Conservation (phyloP, 2,888 invertebrate genomes). For the Yponomeuta sedellus region DNA sequence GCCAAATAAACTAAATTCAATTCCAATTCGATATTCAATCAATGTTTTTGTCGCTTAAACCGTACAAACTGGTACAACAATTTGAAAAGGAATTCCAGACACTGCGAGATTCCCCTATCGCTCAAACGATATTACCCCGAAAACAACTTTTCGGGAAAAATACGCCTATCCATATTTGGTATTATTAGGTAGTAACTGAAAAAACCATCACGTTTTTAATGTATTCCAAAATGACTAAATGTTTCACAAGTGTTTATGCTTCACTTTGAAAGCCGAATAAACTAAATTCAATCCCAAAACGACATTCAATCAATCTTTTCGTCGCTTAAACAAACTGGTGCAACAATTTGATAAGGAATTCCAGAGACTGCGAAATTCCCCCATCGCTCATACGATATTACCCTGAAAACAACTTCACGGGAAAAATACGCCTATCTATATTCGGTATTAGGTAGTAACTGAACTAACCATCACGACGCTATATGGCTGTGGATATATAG, state of each 20-base stretch:
- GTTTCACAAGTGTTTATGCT: too few species aligned
- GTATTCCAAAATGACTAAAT: too few species aligned
- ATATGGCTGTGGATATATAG: neutral
- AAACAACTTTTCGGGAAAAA: slow-evolving; percentile 5
- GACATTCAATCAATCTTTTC: too few species aligned
- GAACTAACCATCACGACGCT: neutral
- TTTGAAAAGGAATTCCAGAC: neutral
- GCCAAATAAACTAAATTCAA: too few species aligned
- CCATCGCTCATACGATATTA: neutral
- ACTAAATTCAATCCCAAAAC: too few species aligned
- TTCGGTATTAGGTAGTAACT: neutral
- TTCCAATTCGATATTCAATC: too few species aligned
- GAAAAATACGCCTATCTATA: neutral
- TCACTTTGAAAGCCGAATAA: too few species aligned
- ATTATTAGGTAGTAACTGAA: neutral
- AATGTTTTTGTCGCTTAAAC: too few species aligned
- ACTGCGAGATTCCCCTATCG: neutral
- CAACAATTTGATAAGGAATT: too few species aligned
- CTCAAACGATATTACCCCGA: neutral
- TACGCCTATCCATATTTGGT: neutral
- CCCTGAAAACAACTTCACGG: slow-evolving; percentile 8
- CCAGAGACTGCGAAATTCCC: too few species aligned
- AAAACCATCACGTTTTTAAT: neutral
- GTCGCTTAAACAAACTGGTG: too few species aligned
- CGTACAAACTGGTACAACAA: neutral